Evolutionary conservation across 2,797 vertebrate species (phyloP).

Genomic region (Eurystomus glaucurus): DNA sequence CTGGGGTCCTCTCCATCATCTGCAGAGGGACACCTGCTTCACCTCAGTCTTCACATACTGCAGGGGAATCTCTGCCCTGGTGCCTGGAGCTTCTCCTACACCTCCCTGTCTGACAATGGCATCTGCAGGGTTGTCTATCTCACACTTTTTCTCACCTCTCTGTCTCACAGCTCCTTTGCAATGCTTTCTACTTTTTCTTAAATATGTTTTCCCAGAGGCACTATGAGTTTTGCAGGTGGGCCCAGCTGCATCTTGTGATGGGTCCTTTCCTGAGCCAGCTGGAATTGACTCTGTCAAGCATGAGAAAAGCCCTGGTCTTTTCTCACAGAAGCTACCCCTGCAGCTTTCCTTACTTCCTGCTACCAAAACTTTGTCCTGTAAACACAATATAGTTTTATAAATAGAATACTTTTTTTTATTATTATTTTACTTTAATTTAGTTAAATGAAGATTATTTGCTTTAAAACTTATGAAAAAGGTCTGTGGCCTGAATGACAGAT

Average conservation of each 20-base stretch:
- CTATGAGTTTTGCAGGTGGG: neutral
- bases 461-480: neutral
- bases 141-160: neutral
- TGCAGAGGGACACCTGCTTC: neutral
- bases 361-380: neutral
- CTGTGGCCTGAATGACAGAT: neutral
- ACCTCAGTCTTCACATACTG: accelerated
- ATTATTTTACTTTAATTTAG: neutral
- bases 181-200: neutral
- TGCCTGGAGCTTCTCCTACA: accelerated
- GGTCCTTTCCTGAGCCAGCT: neutral
- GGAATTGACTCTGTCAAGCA: neutral
- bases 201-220: neutral
- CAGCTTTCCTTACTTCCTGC: accelerated
- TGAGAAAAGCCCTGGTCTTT: neutral
- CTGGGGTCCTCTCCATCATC: accelerated
- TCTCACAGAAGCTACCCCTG: neutral
- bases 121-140: neutral
- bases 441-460: neutral
- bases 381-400: neutral
- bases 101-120: neutral
- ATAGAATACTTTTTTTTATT: neutral
- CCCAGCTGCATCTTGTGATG: neutral
- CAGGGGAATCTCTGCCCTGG: neutral
- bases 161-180: neutral